Base-by-base conservation (phyloP, 2,797 vertebrate genomes). In the Cyprinodon diabolis region DNA sequence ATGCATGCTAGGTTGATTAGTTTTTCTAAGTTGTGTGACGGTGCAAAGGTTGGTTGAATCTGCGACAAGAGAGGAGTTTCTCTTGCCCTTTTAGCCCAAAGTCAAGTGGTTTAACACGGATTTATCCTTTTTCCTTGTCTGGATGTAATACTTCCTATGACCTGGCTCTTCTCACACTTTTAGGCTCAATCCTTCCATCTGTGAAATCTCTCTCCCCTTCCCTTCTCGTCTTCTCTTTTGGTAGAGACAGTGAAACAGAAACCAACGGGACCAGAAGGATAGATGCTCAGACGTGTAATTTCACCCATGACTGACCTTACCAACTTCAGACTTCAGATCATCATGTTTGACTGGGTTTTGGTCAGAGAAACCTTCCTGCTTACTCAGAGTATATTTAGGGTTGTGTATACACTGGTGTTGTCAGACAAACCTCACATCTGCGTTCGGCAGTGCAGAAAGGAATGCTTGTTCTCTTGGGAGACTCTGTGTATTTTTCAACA, bases 271-370 rank as follows among this genome's bases (percentile, higher is more conserved):
- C 81, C 75, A 89, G 84, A 85, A 82, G 82, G 79, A 85, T 75
- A 87, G 76, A 87, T 77, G 80, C 85, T 82, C 83, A 92, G 90
- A 93, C 87, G 19, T 93, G 90, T 93, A 92, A 93, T 93, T 93
- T 93, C 85, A 93, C 90, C 88, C 91, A 86, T 86, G 86, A 91
- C 89, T 92, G 91, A 90, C 90, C 88, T 88, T 83, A 90, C 87
- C 86, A 87, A 85, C 88, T 82, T 66, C 84, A 86, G 87, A 87
- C 86, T 85, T 71, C 47, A 58, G 87, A 84, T 86, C 85, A 81
- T 87, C 87, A 80, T 89, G 87, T 92, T 90, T 89, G 89, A 91
- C 86, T 84, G 87, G 89, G 90, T 77, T 87, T 86, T 85, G 87
- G 87, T 91, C 78, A 68, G 69, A 76, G 72, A 68, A 87, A 80